phyloP scores from a whole-genome alignment of 1,140 invertebrate species.

The Drosophila watanabei region DNA sequence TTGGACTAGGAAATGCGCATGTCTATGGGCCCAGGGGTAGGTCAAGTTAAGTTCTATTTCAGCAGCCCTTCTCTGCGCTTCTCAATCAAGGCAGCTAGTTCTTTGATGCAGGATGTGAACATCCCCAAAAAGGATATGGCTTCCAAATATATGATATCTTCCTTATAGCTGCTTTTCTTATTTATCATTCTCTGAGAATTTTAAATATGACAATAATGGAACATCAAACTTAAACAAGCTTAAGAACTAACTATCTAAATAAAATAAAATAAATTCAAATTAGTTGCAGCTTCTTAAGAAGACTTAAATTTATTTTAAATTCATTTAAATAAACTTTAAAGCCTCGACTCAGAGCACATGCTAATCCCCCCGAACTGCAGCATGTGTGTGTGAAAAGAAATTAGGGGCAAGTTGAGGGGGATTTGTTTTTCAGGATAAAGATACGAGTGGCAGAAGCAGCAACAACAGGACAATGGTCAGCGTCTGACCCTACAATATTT shows the following conservation, averaged over 20 bases:
- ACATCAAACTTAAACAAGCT: too few species aligned
- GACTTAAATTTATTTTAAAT: background rate
- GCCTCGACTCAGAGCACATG: background rate
- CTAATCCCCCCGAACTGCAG: slow-evolving; percentile 9
- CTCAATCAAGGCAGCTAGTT: background rate
- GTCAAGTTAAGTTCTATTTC: slow-evolving; percentile 11
- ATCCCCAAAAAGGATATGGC: background rate
- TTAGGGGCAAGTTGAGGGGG: slow-evolving; percentile 23
- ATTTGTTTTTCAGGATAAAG: background rate
- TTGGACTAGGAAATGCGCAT: slow-evolving; percentile 21
- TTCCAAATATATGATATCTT: background rate
- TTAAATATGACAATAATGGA: background rate
- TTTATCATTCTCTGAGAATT: background rate
- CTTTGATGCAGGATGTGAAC: background rate
- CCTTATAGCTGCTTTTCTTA: background rate
- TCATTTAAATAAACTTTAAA: background rate
- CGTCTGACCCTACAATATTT: slow-evolving; percentile 43
- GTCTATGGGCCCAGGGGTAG: slow-evolving; percentile 15
- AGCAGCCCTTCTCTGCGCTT: background rate
- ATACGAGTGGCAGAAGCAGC: background rate
- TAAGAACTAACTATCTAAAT: too few species aligned
- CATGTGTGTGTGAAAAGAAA: slow-evolving; percentile 27
- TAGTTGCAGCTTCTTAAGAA: too few species aligned
- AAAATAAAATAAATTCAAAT: too few species aligned
- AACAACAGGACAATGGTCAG: slow-evolving; percentile 19